Percentiles rank a stretch among this genome's conserved stretches.
phyloP scores from a whole-genome alignment of 2,888 invertebrate genomes.

The Xanthorhoe spadicearia region DNA sequence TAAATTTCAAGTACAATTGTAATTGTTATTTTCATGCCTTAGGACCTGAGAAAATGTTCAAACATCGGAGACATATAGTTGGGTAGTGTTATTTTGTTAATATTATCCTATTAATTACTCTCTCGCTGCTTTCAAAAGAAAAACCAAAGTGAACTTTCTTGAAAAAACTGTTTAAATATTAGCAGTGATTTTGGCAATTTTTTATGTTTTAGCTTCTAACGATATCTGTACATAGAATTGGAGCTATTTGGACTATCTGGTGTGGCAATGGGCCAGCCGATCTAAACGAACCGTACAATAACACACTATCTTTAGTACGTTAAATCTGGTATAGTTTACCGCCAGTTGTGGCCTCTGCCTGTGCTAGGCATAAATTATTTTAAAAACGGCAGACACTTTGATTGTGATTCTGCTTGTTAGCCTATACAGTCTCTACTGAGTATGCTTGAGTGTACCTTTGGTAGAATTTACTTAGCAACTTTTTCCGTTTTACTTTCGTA shows the following conservation, averaged over 20 bases:
- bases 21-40: too few species aligned
- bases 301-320: constrained; percentile 35
- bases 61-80: too few species aligned
- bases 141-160: too few species aligned
- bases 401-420: not conserved
- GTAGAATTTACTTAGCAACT: constrained; percentile 10
- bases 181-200: not conserved
- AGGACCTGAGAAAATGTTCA: too few species aligned
- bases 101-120: too few species aligned
- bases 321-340: constrained; percentile 29
- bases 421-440: not conserved
- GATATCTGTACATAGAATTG: constrained; percentile 17
- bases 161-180: too few species aligned
- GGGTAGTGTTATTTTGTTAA: too few species aligned
- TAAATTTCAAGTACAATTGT: too few species aligned
- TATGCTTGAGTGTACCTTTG: not conserved
- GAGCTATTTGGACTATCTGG: constrained; percentile 28
- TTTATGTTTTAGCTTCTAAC: not conserved
- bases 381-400: not conserved
- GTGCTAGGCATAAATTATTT: not conserved
- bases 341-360: constrained; percentile 12
- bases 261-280: constrained; percentile 38
- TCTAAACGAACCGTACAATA: constrained; percentile 36
- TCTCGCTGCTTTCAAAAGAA: too few species aligned
- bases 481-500: not conserved